Evolutionary conservation across 2,888 invertebrate genomes (phyloP), one percentile per base, ranked within the genome.

Genomic region (Lysandra coridon): DNA sequence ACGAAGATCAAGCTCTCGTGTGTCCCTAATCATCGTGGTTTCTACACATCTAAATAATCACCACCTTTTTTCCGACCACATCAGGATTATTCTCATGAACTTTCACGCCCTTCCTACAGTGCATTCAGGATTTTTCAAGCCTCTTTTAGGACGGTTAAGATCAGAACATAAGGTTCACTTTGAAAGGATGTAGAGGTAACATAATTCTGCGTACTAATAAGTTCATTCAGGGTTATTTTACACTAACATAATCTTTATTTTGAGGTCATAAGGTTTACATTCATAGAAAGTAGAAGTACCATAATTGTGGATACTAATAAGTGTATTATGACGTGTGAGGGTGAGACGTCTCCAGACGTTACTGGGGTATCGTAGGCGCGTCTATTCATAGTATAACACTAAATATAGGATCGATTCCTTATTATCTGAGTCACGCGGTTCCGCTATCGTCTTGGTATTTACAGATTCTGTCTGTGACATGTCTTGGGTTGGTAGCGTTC

Each of bases 321-420:
- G 69, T 69, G 69, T 37, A 69, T 69, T 69, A 69, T 69, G 69
- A 69, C 69, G 69, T 33, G 69, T 69, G 69, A 69, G 69, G 69
- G 69, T 69, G 33, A 69, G 33, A 69, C 79, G 78, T 82, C 80
- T 80, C 64, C 76, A 69, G 80, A 81, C 82, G 73, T 76, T 69
- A 75, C 79, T 88, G 89, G 6, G 88, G 89, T 88, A 89, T 90
- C 91, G 91, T 91, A 90, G 90, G 90, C 90, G 91, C 87, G 86
- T 91, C 93, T 94, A 94, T 94, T 94, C 92, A 92, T 93, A 93
- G 93, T 89, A 85, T 89, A 90, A 88, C 89, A 91, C 94, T 94
- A 94, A 91, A 93, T 94, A 91, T 94, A 94, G 94, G 89, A 87
- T 84, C 90, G 88, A 92, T 91, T 91, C 92, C 92, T 92, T 92